These are phyloP conservation scores for Nestor notabilis DNA, from an alignment of 2,113 vertebrate genomes.

Conservation along the genomic window DNA sequence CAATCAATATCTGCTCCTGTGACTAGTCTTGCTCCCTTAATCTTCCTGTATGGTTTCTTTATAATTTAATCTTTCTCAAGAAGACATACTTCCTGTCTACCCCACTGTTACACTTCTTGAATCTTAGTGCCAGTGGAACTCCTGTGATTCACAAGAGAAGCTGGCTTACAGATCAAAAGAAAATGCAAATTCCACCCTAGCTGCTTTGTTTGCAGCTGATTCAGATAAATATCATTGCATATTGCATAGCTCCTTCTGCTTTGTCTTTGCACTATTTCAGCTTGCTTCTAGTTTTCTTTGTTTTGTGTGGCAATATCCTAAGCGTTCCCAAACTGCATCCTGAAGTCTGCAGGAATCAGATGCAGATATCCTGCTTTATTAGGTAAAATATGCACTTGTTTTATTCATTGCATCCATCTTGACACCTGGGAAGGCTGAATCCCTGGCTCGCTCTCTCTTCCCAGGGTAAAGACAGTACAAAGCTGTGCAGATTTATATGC, in stretches of 20 bases:
- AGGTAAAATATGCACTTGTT: background rate
- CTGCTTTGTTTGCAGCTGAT: constrained; percentile 5
- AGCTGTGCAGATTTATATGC: background rate
- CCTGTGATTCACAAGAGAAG: background rate
- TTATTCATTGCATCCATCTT: background rate
- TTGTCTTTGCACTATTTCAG: background rate
- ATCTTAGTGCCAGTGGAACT: background rate
- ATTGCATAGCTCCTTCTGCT: background rate
- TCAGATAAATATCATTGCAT: background rate
- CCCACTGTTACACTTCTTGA: background rate
- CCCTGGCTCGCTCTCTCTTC: background rate
- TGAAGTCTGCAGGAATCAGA: background rate
- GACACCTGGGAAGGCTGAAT: background rate
- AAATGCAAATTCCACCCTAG: background rate
- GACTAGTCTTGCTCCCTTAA: background rate
- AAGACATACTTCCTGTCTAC: background rate
- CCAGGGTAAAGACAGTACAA: background rate
- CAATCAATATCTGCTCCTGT: background rate
- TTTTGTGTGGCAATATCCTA: accelerated
- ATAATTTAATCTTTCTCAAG: background rate
- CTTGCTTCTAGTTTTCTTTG: background rate
- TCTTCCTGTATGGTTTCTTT: background rate
- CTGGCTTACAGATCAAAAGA: constrained; percentile 7
- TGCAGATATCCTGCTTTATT: background rate
- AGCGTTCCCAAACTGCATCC: background rate